These are phyloP conservation scores for Leucoma salicis DNA, from an alignment of 2,888 invertebrate genomes.

Conservation along the genomic window DNA sequence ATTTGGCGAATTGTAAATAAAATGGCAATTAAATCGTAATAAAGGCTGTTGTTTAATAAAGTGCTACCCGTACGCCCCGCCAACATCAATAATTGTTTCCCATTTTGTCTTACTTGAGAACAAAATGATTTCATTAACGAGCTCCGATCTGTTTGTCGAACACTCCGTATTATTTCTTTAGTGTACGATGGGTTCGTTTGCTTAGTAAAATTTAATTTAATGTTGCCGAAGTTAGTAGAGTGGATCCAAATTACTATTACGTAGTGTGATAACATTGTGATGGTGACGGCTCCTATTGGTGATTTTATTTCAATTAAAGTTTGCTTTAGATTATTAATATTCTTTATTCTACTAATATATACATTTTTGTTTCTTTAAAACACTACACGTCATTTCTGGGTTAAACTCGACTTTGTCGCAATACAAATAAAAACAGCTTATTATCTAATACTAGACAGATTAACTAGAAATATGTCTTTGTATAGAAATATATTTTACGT, in stretches of 20 bases:
- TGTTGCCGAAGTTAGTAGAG: conserved; percentile 13
- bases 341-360: not conserved
- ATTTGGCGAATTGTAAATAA: conserved; percentile 33
- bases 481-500: too few relatives aligned
- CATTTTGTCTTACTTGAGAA: conserved; percentile 47
- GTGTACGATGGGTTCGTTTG: conserved; percentile 33
- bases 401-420: too few relatives aligned
- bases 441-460: too few relatives aligned
- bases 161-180: conserved; percentile 42
- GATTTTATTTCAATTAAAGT: not conserved
- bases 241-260: conserved; percentile 16
- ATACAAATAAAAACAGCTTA: too few relatives aligned
- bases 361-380: too few relatives aligned
- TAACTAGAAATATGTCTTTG: too few relatives aligned
- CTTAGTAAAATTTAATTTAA: conserved; percentile 34
- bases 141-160: conserved; percentile 42
- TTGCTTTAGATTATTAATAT: too few relatives aligned
- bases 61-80: conserved; percentile 24
- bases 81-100: conserved; percentile 45
- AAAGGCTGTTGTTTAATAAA: conserved; percentile 37
- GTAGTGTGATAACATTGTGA: conserved; percentile 9
- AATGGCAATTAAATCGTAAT: conserved; percentile 33
- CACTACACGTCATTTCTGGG: not conserved
- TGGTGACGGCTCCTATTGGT: not conserved
- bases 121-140: conserved; percentile 50